Percentiles rank a stretch among this genome's conserved stretches.
phyloP scores from a whole-genome alignment of 2,888 invertebrate genomes.

The Catonia carolina region DNA sequence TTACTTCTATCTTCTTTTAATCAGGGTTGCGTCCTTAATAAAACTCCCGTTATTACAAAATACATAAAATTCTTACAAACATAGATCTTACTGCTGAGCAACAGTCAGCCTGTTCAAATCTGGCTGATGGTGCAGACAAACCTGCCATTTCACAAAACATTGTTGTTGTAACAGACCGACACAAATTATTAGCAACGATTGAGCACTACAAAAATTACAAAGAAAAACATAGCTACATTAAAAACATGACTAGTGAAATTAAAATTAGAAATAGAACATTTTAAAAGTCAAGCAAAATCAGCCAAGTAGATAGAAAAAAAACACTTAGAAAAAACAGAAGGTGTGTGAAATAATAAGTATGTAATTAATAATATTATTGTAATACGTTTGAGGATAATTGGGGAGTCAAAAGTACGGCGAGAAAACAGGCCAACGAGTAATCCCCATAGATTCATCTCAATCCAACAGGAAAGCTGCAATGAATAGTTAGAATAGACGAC shows the following conservation, averaged over 20 bases:
- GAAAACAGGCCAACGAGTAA: conserved; percentile 23
- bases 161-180: no score
- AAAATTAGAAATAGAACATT: conserved; percentile 19
- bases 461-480: conserved; percentile 25
- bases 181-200: conserved; percentile 7
- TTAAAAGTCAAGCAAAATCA: conserved; percentile 26
- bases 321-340: conserved; percentile 25
- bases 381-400: conserved; percentile 22
- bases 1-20: no score
- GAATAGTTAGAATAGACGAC: conserved; percentile 19
- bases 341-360: conserved; percentile 21
- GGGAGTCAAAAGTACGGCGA: conserved; percentile 20
- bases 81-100: no score
- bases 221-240: conserved; percentile 12
- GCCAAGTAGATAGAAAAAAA: conserved; percentile 21
- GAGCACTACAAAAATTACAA: conserved; percentile 12
- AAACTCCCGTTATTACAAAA: no score
- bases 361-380: conserved; percentile 20
- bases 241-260: conserved; percentile 16
- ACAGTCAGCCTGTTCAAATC: no score
- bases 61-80: no score
- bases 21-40: no score
- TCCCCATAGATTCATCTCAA: conserved; percentile 22
- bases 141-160: no score
- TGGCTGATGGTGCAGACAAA: no score